Conservation (phyloP, 2,797 vertebrate species). For the Cynopterus sphinx region DNA sequence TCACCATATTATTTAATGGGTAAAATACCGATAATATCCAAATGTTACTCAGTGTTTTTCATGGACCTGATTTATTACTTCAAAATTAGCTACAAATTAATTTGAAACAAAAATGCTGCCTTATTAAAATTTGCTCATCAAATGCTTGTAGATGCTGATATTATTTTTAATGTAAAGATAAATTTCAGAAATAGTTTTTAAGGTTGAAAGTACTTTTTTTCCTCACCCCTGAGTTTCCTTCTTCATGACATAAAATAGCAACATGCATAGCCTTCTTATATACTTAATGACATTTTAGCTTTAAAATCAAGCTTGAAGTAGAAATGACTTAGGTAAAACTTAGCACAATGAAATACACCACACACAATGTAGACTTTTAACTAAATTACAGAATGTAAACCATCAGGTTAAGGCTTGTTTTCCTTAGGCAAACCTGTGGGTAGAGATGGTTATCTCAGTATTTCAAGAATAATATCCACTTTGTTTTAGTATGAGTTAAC, state of each 20-base stretch:
- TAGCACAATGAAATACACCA: not conserved
- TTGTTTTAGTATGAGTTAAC: not conserved
- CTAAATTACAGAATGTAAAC: not conserved
- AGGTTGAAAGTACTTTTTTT: not conserved
- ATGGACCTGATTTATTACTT: not conserved
- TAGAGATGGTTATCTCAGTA: not conserved
- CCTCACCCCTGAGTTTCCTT: not conserved
- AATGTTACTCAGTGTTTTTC: not conserved
- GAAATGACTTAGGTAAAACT: not conserved
- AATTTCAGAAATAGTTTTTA: not conserved
- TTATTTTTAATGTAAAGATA: not conserved
- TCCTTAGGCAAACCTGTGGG: not conserved
- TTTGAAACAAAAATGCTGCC: not conserved
- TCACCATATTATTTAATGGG: not conserved
- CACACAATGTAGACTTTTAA: not conserved
- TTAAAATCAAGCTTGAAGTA: not conserved
- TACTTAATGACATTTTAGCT: not conserved
- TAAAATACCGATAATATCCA: not conserved
- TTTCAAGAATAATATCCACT: not conserved
- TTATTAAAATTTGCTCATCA: not conserved
- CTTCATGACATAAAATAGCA: not conserved
- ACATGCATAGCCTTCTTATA: not conserved
- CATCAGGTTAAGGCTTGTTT: not conserved
- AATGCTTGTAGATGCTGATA: not conserved
- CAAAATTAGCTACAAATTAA: not conserved